Conservation (phyloP, 2,797 vertebrate species). For the Girardinus metallicus region DNA sequence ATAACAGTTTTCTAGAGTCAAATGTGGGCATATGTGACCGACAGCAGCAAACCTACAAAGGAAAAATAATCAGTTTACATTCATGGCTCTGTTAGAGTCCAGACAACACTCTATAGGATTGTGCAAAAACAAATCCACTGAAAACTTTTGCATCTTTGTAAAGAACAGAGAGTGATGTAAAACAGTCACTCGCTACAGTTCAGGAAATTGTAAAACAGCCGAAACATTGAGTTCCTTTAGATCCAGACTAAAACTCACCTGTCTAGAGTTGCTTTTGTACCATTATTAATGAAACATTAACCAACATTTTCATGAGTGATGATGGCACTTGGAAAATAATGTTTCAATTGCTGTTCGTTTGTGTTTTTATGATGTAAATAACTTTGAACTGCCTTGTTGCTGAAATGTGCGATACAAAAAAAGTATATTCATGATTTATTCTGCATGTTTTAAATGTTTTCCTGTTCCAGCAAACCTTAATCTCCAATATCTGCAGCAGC, state of each 20-base stretch:
- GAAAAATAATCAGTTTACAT: neutral
- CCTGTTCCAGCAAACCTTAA: neutral
- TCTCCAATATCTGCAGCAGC: neutral
- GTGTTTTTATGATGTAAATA: no score
- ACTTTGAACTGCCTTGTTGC: no score
- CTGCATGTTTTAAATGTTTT: neutral
- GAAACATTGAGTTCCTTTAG: no score
- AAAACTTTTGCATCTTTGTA: neutral
- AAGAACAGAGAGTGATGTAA: neutral
- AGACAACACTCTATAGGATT: neutral
- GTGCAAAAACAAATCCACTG: neutral
- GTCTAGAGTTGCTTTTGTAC: no score
- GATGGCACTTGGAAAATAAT: no score
- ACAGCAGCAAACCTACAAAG: neutral
- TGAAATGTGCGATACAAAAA: no score
- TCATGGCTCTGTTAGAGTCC: neutral
- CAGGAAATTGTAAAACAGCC: no score
- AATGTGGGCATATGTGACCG: neutral
- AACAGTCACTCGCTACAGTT: neutral
- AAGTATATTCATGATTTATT: neutral
- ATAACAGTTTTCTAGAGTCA: neutral
- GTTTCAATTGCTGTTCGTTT: no score
- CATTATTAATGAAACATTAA: no score
- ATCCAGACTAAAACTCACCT: no score
- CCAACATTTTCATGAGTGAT: no score